Evolutionary conservation across 2,888 invertebrate genomes (phyloP).

Genomic region (Tolmerus cingulatus): DNA sequence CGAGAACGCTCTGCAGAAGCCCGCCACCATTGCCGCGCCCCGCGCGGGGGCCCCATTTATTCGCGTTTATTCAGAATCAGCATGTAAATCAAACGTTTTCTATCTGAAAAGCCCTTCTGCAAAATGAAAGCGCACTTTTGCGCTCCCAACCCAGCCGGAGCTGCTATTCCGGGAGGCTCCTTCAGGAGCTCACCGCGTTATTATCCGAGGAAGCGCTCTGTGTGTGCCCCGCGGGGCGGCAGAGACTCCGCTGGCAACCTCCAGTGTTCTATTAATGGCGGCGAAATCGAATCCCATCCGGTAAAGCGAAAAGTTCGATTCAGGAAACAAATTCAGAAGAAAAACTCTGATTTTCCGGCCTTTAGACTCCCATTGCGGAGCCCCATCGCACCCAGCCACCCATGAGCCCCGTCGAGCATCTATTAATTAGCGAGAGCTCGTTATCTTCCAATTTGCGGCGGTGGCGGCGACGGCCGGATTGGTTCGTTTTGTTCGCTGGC

Average conservation of each 20-base stretch:
- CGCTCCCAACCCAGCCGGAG: background rate
- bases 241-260: background rate
- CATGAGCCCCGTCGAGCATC: conserved; percentile 26
- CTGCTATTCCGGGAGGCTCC: background rate
- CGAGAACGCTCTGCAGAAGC: background rate
- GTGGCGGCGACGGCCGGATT: conserved; percentile 12
- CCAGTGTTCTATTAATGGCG: background rate
- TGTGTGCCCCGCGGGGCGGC: background rate
- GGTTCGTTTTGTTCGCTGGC: background rate
- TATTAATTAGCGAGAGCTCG: conserved; percentile 48
- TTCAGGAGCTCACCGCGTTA: background rate
- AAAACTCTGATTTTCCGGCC: conserved; percentile 51
- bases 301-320: conserved; percentile 44
- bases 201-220: background rate
- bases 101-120: conserved; percentile 21
- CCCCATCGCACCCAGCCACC: conserved; percentile 32
- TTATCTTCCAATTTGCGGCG: conserved; percentile 45
- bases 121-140: conserved; percentile 34
- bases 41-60: background rate
- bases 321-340: conserved; percentile 50
- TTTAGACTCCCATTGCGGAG: conserved; percentile 45
- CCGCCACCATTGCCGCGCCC: background rate
- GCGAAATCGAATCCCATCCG: background rate
- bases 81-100: conserved; percentile 41
- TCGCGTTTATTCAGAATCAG: conserved; percentile 27